Base-by-base conservation (phyloP, 1,140 invertebrate genomes). In the Drosophila nikananu region DNA sequence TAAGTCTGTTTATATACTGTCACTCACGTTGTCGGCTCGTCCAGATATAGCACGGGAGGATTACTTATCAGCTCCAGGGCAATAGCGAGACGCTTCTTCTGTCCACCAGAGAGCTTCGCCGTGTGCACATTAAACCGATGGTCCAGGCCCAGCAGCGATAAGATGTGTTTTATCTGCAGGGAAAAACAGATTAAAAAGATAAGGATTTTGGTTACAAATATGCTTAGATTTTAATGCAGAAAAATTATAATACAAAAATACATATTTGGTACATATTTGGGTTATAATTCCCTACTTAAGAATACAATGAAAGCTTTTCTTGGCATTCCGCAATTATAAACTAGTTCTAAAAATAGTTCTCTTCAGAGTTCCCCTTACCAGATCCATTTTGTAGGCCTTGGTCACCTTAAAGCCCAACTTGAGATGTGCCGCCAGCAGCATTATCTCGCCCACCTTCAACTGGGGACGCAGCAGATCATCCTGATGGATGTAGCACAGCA, bases 401-500 rank as follows among this genome's bases (percentile, higher is more conserved):
- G 97, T 92, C 15, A 94, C 94, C 54, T 94, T 95, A 52, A 93
- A 94, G 32, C 96, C 96, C n/a, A 98, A 94, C 93, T 98, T 98
- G 1, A 99, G 94, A 81, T 97, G 95, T 8, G 97, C 97, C 1
- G 97, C 96, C 57, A 97, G 94, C 80, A 95, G 95, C 96, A 98
- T 97, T 4, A 97, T 95, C 94, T 99, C 98, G 44, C 95, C 94
- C 3, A 98, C 97, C 1, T 96, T 97, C 3, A 98, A 94, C 63
- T 96, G 94, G 1, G 96, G 95, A 77, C 97, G 95, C 25, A 98
- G 93, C 49, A 97, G 93, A 86, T 98, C 97, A 73, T 98, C 97
- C 93, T 99, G 98, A 95, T 98, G 97, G 81, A 98, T 98, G 93
- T 98, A 98, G 84, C 96, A 96, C 6, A 97, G 97, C 52, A 97